Evolutionary conservation across 2,113 vertebrate species (phyloP).

Genomic region (Noctilio leporinus): DNA sequence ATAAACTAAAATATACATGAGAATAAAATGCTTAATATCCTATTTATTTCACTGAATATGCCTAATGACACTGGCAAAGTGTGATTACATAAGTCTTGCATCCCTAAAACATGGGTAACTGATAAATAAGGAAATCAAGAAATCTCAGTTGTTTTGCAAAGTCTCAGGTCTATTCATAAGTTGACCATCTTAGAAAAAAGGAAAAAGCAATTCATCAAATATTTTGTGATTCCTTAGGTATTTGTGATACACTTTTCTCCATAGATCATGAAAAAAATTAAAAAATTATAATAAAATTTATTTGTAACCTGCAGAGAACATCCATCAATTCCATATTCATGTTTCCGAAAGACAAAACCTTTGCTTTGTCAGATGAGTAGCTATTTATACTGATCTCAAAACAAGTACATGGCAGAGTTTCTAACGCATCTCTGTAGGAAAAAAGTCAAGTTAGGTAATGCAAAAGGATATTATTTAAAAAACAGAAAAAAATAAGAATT

Average conservation of each 20-base stretch:
- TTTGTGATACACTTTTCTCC: background rate
- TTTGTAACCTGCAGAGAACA: background rate
- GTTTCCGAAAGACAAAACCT: background rate
- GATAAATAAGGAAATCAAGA: background rate
- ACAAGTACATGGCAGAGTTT: background rate
- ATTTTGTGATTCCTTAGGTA: background rate
- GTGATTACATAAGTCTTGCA: background rate
- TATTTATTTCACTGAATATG: background rate
- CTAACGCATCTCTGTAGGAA: background rate
- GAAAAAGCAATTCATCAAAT: background rate
- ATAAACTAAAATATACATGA: conserved; percentile 31
- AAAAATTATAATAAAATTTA: background rate
- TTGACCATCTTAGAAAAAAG: background rate
- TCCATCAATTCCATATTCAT: background rate
- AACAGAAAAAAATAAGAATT: background rate
- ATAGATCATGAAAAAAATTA: background rate
- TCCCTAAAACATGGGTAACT: background rate
- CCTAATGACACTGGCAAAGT: background rate
- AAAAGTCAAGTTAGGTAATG: background rate
- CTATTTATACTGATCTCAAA: background rate
- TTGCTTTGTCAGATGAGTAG: background rate
- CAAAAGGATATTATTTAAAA: background rate
- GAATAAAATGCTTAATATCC: background rate
- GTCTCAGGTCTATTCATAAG: background rate
- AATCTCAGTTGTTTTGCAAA: background rate